These are phyloP conservation scores for Australoheros facetus DNA, from an alignment of 2,797 vertebrate species.

Conservation along the genomic window DNA sequence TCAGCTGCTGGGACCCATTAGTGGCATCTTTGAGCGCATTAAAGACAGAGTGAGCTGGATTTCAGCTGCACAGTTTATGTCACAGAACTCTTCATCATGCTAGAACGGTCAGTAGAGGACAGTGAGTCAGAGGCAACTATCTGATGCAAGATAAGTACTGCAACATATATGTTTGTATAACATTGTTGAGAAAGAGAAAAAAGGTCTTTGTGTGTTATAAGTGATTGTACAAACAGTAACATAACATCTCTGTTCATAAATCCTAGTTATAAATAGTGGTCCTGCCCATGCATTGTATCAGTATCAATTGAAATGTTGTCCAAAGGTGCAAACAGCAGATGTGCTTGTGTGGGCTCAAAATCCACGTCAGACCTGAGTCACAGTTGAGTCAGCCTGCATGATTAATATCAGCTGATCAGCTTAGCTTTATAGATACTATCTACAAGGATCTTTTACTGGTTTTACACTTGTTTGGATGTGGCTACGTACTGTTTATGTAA, in stretches of 20 bases:
- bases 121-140: conserved; percentile 9
- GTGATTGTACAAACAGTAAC: neutral
- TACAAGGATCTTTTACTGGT: neutral
- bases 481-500: neutral
- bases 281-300: conserved; percentile 23
- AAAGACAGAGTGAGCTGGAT: conserved; percentile 55
- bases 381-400: conserved; percentile 35
- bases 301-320: neutral
- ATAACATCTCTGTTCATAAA: neutral
- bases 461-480: neutral
- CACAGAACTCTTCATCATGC: conserved; percentile 35
- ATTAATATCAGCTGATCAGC: conserved; percentile 51
- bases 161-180: conserved; percentile 9
- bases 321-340: conserved; percentile 40
- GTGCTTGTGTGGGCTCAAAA: conserved; percentile 36
- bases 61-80: conserved; percentile 23
- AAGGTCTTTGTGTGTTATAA: neutral
- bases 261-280: neutral
- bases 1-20: conserved; percentile 46
- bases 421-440: neutral
- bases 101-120: conserved; percentile 13
- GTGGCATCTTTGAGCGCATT: conserved; percentile 54
- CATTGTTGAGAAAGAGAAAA: neutral
- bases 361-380: conserved; percentile 52
- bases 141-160: neutral